Evolutionary conservation across 2,113 vertebrate genomes (phyloP), one percentile per base, ranked within the genome.

Genomic region (Crocuta crocuta): DNA sequence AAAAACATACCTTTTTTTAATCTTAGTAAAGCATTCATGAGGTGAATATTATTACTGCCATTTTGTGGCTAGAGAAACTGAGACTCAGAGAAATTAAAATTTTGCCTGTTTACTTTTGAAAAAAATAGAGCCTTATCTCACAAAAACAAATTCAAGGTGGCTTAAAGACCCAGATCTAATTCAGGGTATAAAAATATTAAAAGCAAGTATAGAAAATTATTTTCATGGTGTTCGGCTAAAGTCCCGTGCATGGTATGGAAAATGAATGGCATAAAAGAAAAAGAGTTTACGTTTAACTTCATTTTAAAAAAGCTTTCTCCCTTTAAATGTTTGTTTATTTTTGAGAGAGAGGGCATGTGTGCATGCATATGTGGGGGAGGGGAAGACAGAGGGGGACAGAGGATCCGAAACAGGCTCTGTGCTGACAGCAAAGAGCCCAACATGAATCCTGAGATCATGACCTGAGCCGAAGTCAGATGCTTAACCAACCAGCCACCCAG

Each of bases 131-230:
- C 19, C 45, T 28, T 86, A 58, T 26, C 31, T 97, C 80, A 58
- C 33, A 79, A 82, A 96, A 95, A 35, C 53, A 93, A 89, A 89
- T 85, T 95, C 61, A 81, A 8, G 61, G 55, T 68, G 39, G 21
- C 55, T 91, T 95, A 48, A 85, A 81, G 31, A 84, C 33, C 5
- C 33, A 82, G 71, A 28, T 89, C 55, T 35, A 79, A 68, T 24
- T 91, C 53, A 95, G 87, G 28, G 17, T 70, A 12, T 68, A 33
- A 81, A 88, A 89, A 2, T 73, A 81, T 81, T 85, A 82, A 16
- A 84, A 85, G 58, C 65, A 89, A 91, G 76, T 58, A 65, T 35
- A 50, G 68, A 81, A 74, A 92, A 93, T 50, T 74, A 24, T 89
- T 21, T 90, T 84, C 73, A 39, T 61, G 31, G 8, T 35, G 7